Evolutionary conservation across 2,113 vertebrate genomes (phyloP).

Genomic region (Tautogolabrus adspersus): DNA sequence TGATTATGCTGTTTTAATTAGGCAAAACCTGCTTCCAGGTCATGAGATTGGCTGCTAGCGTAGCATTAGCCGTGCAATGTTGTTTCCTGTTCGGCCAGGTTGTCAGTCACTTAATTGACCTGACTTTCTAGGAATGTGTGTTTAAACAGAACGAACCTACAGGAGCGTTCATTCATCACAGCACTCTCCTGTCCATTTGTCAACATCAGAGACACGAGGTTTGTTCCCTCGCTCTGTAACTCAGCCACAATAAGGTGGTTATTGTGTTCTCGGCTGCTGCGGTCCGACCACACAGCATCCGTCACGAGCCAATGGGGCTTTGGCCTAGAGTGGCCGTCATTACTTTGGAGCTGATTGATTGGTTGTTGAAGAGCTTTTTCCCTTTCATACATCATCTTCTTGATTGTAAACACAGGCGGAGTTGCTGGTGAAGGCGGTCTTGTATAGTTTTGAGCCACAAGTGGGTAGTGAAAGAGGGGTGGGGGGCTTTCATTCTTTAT

Average conservation of each 20-base stretch:
- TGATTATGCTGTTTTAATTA: constrained; percentile 63
- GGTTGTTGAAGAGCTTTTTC: constrained; percentile 57
- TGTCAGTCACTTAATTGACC: constrained; percentile 57
- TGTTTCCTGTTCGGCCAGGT: constrained; percentile 35
- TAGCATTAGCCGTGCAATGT: constrained; percentile 35
- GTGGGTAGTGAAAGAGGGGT: not conserved
- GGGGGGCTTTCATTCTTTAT: constrained; percentile 33
- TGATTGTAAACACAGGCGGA: constrained; percentile 58
- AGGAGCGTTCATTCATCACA: constrained; percentile 67
- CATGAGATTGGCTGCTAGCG: constrained; percentile 23
- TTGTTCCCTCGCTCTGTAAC: constrained; percentile 40
- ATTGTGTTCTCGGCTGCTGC: constrained; percentile 54
- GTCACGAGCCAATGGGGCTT: constrained; percentile 66
- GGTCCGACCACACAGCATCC: constrained; percentile 52
- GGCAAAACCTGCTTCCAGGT: constrained; percentile 33
- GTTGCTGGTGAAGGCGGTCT: constrained; percentile 32
- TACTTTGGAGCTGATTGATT: constrained; percentile 73
- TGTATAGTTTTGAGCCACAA: constrained; percentile 37
- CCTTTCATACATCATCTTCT: constrained; percentile 68
- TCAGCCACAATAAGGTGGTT: constrained; percentile 42
- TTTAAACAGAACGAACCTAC: constrained; percentile 55
- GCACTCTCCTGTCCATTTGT: constrained; percentile 51
- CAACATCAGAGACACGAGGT: constrained; percentile 50
- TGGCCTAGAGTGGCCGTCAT: constrained; percentile 55
- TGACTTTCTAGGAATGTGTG: constrained; percentile 55